Evolutionary conservation across 2,888 invertebrate species (phyloP), one percentile per base, ranked within the genome.

Genomic region (Drosophila melanocephala): DNA sequence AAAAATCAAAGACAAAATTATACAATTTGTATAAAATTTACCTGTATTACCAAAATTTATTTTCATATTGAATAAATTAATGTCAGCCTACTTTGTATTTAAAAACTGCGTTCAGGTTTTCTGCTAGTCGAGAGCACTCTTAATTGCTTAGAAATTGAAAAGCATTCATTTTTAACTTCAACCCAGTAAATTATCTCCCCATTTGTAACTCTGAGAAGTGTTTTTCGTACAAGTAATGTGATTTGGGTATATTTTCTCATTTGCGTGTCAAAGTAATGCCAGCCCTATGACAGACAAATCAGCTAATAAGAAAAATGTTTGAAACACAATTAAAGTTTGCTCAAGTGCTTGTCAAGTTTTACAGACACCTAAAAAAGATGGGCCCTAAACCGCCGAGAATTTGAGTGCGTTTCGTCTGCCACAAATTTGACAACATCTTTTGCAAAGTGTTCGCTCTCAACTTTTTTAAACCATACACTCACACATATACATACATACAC

Each of bases 371-470:
- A n/a, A 55, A 22, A 30, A 64, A 56, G 7, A 28, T 16, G 14
- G 14, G 68, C 33, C 39, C 39, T 95, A n/a, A 95, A 94, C 0
- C 97, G 97, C 73, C 97, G 16, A 9, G 16, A 47, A 47, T 95
- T 62, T 95, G 95, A 93, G 97, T 97, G 65, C 98, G 92, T 35
- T 52, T 39, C 73, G 73, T 51, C 66, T 65, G 33, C 33, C 28
- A 30, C 44, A 26, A 66, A 35, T 64, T 81, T 78, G 63, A 71
- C 64, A 74, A 68, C 71, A 79, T 67, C 32, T 55, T 33, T 22
- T 32, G 37, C 47, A 28, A 37, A 33, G 35, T 44, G 53, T n/a
- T 66, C 47, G 69, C 56, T 56, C 50, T 16, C 72, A 56, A 62
- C 61, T 58, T 68, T 53, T 5, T 32, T 32, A 1, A 58, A 30